Evolutionary conservation across 37 sponge, comb jelly and placozoan genomes (phyloP).

Genomic region (Theonella swinhoei): DNA sequence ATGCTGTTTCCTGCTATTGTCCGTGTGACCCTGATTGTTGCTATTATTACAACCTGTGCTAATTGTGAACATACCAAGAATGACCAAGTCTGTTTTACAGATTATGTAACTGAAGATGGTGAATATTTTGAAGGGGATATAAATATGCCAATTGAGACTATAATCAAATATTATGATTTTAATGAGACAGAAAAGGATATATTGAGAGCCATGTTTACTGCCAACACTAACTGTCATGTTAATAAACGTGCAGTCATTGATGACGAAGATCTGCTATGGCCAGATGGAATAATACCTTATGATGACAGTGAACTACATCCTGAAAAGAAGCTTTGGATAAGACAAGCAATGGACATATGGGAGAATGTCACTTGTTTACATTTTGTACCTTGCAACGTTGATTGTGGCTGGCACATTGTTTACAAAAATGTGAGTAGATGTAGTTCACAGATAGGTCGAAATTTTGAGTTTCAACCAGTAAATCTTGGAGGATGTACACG

Average conservation of each 20-base stretch:
- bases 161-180: not conserved
- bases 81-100: no score
- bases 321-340: not conserved
- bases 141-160: not conserved
- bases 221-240: not conserved
- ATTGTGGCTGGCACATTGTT: not conserved
- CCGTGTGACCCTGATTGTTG: no score
- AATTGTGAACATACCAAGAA: no score
- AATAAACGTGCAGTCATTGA: not conserved
- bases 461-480: constrained; percentile 1
- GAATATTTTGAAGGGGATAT: constrained; percentile 2
- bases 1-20: no score
- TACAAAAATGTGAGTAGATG: not conserved
- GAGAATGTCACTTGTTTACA: constrained; percentile 7
- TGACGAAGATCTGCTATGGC: not conserved
- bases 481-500: constrained; percentile 16
- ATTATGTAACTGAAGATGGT: no score
- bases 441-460: constrained; percentile 17
- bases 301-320: not conserved
- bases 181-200: not conserved
- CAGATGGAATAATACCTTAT: not conserved
- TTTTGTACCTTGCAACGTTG: not conserved
- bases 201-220: not conserved
- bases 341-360: constrained; percentile 10
- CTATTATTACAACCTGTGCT: no score